Evolutionary conservation across 2,797 vertebrate species (phyloP), one percentile per base, ranked within the genome.

Genomic region (Pampus argenteus): DNA sequence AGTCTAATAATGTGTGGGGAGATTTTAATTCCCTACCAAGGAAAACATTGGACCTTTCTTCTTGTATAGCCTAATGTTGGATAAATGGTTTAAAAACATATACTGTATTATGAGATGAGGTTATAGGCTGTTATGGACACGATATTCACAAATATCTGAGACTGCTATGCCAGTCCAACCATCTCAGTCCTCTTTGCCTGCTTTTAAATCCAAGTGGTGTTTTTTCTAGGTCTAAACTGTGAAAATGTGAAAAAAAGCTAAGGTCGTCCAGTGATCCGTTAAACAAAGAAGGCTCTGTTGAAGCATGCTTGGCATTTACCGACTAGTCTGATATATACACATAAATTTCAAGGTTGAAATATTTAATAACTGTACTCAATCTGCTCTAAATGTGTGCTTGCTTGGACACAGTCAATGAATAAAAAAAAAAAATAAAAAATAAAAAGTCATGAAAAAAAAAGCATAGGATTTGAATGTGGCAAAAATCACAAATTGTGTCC

Each of bases 261-360:
- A 42, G 38, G 38, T 40, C 3, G 14, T 40, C 38, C 38, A 40
- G 14, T 40, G 38, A 40, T 14, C 38, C 38, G 5, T 15, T 7
- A 40, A 23, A 29, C 47, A 44, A 29, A 42, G 38, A 29, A 13
- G 13, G 7, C 6, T 34, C n/a, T 23, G 17, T 9, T 34, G 45
- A 14, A 48, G 18, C 20, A 47, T 26, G 26, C 18, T 13, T 34
- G 52, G 23, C n/a, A 11, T 31, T 60, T 52, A 44, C 4, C 14
- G 25, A 59, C 9, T 5, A 14, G 4, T 60, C 25, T 23, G 56
- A n/a, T 18, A 31, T 42, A 8, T n/a, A 38, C 42, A 45, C 49
- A 38, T 9, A 47, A 11, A 62, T 47, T 55, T 48, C 42, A 71
- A 23, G 50, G 42, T 62, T 55, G 42, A 48, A 22, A 28, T 28